Evolutionary conservation across 2,888 invertebrate genomes (phyloP).

Genomic region (Eupithecia vulgata): DNA sequence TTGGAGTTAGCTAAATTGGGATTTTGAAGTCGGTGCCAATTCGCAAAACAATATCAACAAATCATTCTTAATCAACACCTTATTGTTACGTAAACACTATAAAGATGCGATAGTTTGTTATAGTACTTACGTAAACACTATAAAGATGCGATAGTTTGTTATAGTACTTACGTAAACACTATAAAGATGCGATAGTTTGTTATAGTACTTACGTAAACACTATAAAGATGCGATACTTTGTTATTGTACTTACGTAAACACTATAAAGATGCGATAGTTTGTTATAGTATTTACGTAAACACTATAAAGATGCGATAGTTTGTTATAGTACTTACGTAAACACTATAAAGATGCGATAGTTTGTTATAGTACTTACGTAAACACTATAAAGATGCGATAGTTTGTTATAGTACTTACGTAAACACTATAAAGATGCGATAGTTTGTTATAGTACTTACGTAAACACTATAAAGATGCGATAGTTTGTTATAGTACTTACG

Average conservation of each 20-base stretch:
- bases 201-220: not conserved
- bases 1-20: not conserved
- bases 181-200: not conserved
- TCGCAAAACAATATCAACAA: not conserved
- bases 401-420: not conserved
- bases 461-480: not conserved
- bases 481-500: not conserved
- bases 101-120: not conserved
- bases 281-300: not conserved
- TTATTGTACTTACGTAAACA: not conserved
- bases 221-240: not conserved
- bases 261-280: not conserved
- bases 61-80: not conserved
- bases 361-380: not conserved
- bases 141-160: not conserved
- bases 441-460: not conserved
- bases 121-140: not conserved
- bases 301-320: not conserved
- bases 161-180: not conserved
- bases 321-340: not conserved
- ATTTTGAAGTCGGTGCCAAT: not conserved
- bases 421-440: not conserved
- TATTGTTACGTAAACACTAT: not conserved
- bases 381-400: not conserved
- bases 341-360: not conserved